These are phyloP conservation scores for Oncopodura yosiiana DNA, from an alignment of 1,140 invertebrate species.

Conservation along the genomic window DNA sequence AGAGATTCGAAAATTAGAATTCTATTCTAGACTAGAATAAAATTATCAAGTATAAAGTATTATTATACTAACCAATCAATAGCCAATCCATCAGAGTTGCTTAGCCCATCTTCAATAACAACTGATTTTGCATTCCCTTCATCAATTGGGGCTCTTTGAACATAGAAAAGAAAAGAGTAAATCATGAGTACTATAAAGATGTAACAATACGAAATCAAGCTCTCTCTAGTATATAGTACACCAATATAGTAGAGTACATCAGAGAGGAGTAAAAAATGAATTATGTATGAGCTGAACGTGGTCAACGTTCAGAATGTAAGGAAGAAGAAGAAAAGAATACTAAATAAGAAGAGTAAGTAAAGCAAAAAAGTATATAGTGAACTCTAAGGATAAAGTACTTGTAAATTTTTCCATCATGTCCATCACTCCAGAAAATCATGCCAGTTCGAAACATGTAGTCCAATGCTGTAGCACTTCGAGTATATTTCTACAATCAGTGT, in stretches of 20 bases:
- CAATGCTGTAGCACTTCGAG: conserved; percentile 72
- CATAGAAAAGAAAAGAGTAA: conserved; percentile 27
- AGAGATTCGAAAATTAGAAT: not conserved
- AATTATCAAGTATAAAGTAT: conserved; percentile 42
- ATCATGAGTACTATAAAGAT: too few relatives aligned
- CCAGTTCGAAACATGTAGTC: conserved; percentile 82
- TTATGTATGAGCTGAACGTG: too few relatives aligned
- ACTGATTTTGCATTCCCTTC: conserved; percentile 72
- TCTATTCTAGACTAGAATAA: not conserved
- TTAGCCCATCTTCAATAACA: conserved; percentile 69
- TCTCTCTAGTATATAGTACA: too few relatives aligned
- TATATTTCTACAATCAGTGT: conserved; percentile 77
- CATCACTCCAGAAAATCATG: conserved; percentile 92
- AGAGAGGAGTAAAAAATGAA: too few relatives aligned
- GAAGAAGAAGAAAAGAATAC: too few relatives aligned
- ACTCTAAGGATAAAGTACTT: conserved; percentile 50
- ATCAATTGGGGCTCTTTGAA: conserved; percentile 69
- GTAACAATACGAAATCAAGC: too few relatives aligned
- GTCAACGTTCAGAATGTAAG: too few relatives aligned
- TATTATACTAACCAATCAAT: too few relatives aligned
- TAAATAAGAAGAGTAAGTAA: too few relatives aligned
- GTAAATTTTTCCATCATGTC: conserved; percentile 76
- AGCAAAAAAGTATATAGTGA: not conserved
- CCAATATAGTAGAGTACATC: not conserved
- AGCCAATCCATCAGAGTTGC: conserved; percentile 83